These are phyloP conservation scores for Lutjanus argentimaculatus DNA, from an alignment of 2,797 vertebrate genomes.

Conservation along the genomic window DNA sequence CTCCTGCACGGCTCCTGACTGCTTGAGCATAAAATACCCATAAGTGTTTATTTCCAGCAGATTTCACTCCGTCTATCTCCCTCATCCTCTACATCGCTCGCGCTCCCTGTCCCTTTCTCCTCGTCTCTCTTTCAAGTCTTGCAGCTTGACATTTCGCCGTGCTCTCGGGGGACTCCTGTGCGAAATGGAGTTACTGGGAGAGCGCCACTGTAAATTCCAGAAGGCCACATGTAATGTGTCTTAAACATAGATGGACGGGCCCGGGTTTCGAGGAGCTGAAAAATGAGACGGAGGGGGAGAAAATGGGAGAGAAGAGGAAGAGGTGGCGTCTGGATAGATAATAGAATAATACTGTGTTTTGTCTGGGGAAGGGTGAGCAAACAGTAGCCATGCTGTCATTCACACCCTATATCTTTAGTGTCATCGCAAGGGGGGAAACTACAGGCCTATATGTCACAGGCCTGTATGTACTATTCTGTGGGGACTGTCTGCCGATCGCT, in stretches of 20 bases:
- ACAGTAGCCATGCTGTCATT: conserved; percentile 95
- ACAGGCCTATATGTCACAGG: conserved; percentile 98
- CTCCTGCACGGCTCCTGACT: conserved; percentile 86
- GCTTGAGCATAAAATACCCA: conserved; percentile 94
- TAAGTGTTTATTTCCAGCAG: conserved; percentile 98
- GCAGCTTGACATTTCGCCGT: conserved; percentile 97
- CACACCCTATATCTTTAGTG: conserved; percentile 98
- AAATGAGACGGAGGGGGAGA: conserved; percentile 51
- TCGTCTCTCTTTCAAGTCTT: conserved; percentile 80
- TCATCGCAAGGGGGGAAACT: conserved; percentile 93
- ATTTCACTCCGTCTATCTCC: conserved; percentile 88
- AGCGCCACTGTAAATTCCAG: conserved; percentile 99
- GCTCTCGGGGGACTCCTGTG: conserved; percentile 94
- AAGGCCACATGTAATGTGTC: conserved; percentile 99
- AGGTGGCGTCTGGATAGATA: conserved; percentile 91
- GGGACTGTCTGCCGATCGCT: conserved; percentile 92
- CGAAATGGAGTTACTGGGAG: conserved; percentile 99
- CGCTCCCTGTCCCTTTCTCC: conserved; percentile 70
- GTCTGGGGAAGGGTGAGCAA: conserved; percentile 93
- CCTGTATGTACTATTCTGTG: conserved; percentile 92
- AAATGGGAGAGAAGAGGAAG: conserved; percentile 26
- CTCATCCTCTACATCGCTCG: conserved; percentile 63
- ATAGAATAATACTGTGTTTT: conserved; percentile 99
- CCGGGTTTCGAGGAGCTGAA: conserved; percentile 86
- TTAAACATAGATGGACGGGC: conserved; percentile 98